These are phyloP conservation scores for Sebastes elongatus DNA, from an alignment of 2,797 vertebrate genomes.

Conservation along the genomic window DNA sequence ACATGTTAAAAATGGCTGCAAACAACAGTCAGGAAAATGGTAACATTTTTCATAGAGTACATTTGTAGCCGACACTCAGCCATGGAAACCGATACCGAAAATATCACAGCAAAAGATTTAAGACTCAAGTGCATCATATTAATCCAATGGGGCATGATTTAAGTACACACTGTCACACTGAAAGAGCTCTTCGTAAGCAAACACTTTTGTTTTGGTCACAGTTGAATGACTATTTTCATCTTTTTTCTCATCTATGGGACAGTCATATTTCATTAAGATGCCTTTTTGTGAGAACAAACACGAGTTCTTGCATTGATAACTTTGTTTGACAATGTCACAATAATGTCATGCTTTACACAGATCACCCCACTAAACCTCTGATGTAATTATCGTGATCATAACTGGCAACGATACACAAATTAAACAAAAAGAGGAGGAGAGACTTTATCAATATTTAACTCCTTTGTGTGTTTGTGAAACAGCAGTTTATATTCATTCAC, in stretches of 20 bases:
- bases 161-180: conserved; percentile 65
- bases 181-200: conserved; percentile 55
- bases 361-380: conserved; percentile 37
- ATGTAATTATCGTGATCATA: conserved; percentile 35
- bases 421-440: conserved; percentile 29
- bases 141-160: conserved; percentile 65
- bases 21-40: conserved; percentile 50
- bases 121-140: conserved; percentile 80
- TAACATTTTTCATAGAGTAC: conserved; percentile 47
- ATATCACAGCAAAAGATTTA: conserved; percentile 77
- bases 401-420: conserved; percentile 45
- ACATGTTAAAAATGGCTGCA: conserved; percentile 48
- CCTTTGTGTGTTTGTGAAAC: conserved; percentile 54
- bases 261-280: conserved; percentile 39
- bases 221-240: conserved; percentile 68
- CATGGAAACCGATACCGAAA: conserved; percentile 61
- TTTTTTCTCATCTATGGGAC: conserved; percentile 41
- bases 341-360: conserved; percentile 64
- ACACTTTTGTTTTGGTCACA: conserved; percentile 77
- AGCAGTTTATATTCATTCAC: conserved; percentile 59
- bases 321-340: conserved; percentile 54
- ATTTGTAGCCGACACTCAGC: conserved; percentile 54
- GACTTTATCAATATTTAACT: conserved; percentile 46
- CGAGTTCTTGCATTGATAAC: conserved; percentile 51
- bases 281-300: conserved; percentile 49